Evolutionary conservation across 1,140 invertebrate species (phyloP).

Genomic region (Druon quercuslanigerum): DNA sequence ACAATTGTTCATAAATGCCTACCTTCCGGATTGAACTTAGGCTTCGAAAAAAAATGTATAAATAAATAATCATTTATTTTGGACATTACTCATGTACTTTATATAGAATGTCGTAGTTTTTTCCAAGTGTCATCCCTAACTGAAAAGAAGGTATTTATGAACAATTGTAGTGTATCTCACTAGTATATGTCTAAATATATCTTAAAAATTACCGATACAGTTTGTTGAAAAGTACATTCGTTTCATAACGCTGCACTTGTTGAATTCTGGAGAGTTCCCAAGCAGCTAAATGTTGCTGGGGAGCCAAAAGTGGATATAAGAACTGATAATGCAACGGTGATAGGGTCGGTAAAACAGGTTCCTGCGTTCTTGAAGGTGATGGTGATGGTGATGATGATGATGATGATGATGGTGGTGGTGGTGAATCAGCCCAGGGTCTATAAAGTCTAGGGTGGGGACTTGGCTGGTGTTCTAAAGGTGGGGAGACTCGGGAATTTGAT

Average conservation of each 20-base stretch:
- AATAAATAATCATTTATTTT: too few species aligned
- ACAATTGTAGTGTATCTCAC: too few species aligned
- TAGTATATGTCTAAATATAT: background rate
- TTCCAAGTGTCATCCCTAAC: too few species aligned
- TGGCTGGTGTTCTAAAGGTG: slow-evolving; percentile 7
- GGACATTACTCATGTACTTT: too few species aligned
- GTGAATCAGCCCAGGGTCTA: slow-evolving; percentile 59
- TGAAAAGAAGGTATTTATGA: too few species aligned
- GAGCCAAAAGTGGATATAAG: background rate
- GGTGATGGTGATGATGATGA: background rate
- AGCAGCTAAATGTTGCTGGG: slow-evolving; percentile 35
- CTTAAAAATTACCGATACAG: slow-evolving; percentile 33
- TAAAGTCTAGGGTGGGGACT: slow-evolving; percentile 47
- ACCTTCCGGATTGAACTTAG: too few species aligned
- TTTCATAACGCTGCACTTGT: slow-evolving; percentile 38
- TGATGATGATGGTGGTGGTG: background rate
- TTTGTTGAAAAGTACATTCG: slow-evolving; percentile 6
- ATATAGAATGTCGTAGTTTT: too few species aligned
- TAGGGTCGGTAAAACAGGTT: background rate
- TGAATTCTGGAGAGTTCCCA: slow-evolving; percentile 43
- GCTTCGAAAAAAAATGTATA: too few species aligned
- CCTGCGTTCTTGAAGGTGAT: background rate
- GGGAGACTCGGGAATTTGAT: slow-evolving; percentile 7
- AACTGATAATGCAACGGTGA: background rate
- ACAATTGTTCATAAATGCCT: too few species aligned